A percentile compares a stretch with the other conserved stretches of the same genome.
phyloP scores from a whole-genome alignment of 2,888 invertebrate species.

The Lissocephala sabroskyi region DNA sequence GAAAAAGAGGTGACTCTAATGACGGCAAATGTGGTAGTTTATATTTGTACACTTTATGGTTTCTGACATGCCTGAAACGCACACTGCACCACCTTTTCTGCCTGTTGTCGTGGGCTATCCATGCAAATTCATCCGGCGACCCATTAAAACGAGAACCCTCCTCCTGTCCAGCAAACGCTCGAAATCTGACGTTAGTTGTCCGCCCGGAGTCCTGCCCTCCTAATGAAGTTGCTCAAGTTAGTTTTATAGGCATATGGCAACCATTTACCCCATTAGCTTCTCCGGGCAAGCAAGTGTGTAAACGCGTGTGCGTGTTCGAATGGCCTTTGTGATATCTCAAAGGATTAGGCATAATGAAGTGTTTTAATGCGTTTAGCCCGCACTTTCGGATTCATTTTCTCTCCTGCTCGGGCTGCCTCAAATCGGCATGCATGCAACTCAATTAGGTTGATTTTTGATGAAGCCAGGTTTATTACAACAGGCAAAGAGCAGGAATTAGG shows the following conservation, averaged over 20 bases:
- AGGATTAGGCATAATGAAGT: conserved; percentile 64
- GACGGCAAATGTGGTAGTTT: conserved; percentile 32
- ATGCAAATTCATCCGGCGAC: conserved; percentile 45
- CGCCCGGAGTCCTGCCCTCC: conserved; percentile 13
- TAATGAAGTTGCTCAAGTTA: conserved; percentile 65
- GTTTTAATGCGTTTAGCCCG: conserved; percentile 62
- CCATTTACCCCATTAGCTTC: no score
- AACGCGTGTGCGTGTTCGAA: conserved; percentile 31
- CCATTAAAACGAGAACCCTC: conserved; percentile 52
- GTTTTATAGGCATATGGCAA: conserved; percentile 53
- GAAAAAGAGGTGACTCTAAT: neutral
- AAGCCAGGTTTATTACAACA: no score
- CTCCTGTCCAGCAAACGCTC: no score
- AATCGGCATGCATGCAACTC: no score
- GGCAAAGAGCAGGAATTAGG: no score
- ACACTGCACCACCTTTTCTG: conserved; percentile 5
- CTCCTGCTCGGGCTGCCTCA: no score
- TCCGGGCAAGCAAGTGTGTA: no score
- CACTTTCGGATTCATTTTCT: no score
- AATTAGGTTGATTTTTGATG: no score
- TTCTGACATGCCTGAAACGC: conserved; percentile 19
- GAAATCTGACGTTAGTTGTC: conserved; percentile 2
- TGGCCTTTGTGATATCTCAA: conserved; percentile 62
- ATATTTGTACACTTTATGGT: conserved; percentile 37
- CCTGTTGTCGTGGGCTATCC: neutral